These are phyloP conservation scores for Cataglyphis rosenhaueri DNA, from an alignment of 2,888 invertebrate species.

Conservation along the genomic window DNA sequence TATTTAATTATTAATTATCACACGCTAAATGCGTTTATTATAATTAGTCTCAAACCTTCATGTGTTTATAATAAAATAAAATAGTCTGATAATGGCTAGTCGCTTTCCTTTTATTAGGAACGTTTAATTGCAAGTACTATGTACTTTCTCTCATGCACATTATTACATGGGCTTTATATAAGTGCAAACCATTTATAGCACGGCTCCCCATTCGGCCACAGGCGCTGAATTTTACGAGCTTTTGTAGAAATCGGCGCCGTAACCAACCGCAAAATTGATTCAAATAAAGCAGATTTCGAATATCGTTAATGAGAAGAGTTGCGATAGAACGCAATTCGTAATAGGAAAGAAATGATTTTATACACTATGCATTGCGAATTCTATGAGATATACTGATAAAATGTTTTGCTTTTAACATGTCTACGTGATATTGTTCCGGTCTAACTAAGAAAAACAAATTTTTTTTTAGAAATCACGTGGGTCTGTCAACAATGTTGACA, in stretches of 20 bases:
- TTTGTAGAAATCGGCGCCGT: slow-evolving; percentile 27
- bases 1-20: slow-evolving; percentile 35
- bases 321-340: not conserved
- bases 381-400: not conserved
- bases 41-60: not conserved
- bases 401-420: not conserved
- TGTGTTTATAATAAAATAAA: slow-evolving; percentile 8
- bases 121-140: slow-evolving; percentile 29
- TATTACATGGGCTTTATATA: slow-evolving; percentile 36
- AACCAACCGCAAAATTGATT: slow-evolving; percentile 17
- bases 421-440: not conserved
- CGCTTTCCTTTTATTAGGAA: slow-evolving; percentile 21
- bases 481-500: too few species aligned
- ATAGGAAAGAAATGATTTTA: not conserved
- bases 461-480: too few species aligned
- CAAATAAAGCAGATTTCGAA: slow-evolving; percentile 14
- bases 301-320: not conserved
- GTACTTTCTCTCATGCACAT: not conserved
- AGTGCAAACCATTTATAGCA: slow-evolving; percentile 21
- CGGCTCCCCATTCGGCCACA: not conserved
- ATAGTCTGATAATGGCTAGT: not conserved
- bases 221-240: slow-evolving; percentile 44
- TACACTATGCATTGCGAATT: not conserved
- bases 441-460: too few species aligned
- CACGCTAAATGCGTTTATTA: slow-evolving; percentile 26